Evolutionary conservation across 2,888 invertebrate species (phyloP).

Genomic region (Rhaphigaster nebulosa): DNA sequence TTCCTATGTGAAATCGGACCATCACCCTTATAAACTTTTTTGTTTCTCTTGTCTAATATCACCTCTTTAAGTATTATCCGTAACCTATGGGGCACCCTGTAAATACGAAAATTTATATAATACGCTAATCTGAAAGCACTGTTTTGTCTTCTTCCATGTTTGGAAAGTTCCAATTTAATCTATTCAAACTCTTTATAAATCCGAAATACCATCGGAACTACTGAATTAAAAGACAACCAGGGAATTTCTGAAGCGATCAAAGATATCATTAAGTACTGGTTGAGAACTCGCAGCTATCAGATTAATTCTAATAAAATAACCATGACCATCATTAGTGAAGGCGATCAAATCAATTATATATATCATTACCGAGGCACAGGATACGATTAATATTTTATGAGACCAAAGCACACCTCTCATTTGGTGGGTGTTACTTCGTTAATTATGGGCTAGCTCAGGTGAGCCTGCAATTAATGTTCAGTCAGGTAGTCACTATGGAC

Average conservation of each 20-base stretch:
- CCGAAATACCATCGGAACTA: not conserved
- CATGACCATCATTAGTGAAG: not conserved
- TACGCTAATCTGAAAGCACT: no score
- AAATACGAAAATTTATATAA: no score
- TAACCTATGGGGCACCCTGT: no score
- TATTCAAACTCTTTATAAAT: not conserved
- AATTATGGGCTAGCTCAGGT: not conserved
- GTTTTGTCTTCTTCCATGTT: no score
- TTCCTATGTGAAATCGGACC: no score
- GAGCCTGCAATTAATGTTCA: not conserved
- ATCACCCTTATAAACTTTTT: no score
- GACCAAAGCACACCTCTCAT: not conserved
- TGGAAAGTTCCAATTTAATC: no score
- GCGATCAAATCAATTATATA: conserved; percentile 8
- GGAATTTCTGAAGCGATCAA: not conserved
- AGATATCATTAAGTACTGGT: not conserved
- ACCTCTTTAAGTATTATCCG: no score
- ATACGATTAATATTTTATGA: not conserved
- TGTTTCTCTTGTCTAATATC: no score
- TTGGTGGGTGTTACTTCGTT: not conserved
- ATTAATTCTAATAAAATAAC: not conserved
- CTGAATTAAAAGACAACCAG: not conserved
- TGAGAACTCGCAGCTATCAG: not conserved
- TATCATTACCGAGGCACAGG: not conserved
- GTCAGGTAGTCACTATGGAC: not conserved